phyloP scores from a whole-genome alignment of 2,888 invertebrate genomes.

The Pristionchus maxplancki region DNA sequence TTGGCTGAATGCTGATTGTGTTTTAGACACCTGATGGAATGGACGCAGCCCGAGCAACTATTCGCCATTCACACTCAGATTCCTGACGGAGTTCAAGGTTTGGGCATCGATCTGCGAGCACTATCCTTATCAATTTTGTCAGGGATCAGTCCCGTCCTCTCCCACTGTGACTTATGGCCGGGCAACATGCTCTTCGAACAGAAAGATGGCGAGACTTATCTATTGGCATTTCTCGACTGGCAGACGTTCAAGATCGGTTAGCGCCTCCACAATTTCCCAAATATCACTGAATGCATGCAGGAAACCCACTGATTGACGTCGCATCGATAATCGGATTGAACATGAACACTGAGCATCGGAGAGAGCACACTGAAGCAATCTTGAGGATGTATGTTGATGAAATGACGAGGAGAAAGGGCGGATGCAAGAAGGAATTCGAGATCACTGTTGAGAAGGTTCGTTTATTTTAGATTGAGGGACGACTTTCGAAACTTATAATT shows the following conservation, averaged over 20 bases:
- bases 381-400: not conserved
- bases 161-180: not conserved
- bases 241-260: conserved; percentile 4
- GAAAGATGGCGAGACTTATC: not conserved
- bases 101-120: no score
- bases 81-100: not conserved
- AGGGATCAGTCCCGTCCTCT: not conserved
- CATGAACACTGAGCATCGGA: not conserved
- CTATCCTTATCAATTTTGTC: not conserved
- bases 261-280: not conserved
- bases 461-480: not conserved
- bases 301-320: not conserved
- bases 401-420: not conserved
- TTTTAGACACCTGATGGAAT: not conserved
- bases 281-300: not conserved
- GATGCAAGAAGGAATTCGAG: not conserved
- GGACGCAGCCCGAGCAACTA: not conserved
- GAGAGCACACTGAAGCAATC: not conserved
- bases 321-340: not conserved
- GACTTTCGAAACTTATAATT: not conserved
- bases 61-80: not conserved
- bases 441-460: not conserved
- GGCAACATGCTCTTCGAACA: not conserved
- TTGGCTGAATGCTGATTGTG: not conserved
- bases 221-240: not conserved